phyloP scores from a whole-genome alignment of 2,113 vertebrate species.

The Ammodytes dubius region DNA sequence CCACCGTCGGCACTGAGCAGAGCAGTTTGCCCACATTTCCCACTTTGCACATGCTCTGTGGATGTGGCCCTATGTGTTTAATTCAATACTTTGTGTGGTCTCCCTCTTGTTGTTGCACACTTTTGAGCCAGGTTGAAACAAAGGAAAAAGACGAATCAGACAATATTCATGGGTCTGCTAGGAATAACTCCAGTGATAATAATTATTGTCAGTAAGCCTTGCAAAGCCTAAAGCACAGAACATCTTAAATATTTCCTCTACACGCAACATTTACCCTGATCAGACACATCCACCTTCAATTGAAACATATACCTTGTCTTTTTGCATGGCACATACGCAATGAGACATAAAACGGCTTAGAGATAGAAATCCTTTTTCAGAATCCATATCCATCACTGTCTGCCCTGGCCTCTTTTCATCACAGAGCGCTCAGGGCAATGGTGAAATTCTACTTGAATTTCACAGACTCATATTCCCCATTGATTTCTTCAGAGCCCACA shows the following conservation, averaged over 20 bases:
- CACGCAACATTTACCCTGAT: conserved; percentile 39
- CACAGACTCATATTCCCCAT: conserved; percentile 48
- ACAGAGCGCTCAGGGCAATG: conserved; percentile 42
- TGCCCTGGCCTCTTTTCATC: conserved; percentile 45
- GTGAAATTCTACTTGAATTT: conserved; percentile 62
- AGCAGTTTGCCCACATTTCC: no score
- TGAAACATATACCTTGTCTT: conserved; percentile 54
- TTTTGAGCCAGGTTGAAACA: no score
- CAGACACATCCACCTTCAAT: conserved; percentile 32
- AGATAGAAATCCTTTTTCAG: conserved; percentile 48
- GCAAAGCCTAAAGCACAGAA: background rate
- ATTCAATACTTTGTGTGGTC: no score
- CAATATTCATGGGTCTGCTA: background rate
- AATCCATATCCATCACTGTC: conserved; percentile 59
- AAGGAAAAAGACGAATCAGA: background rate
- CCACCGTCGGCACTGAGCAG: no score
- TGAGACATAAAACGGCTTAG: conserved; percentile 56
- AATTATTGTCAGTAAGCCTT: conserved; percentile 7
- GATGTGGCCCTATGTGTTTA: no score
- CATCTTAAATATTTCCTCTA: conserved; percentile 32
- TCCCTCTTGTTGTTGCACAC: no score
- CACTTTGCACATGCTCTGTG: no score
- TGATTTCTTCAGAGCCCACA: conserved; percentile 50
- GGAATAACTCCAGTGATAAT: background rate
- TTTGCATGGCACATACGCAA: conserved; percentile 48